Evolutionary conservation across 2,113 vertebrate species (phyloP), one percentile per base, ranked within the genome.

Genomic region (Salvelinus namaycush): DNA sequence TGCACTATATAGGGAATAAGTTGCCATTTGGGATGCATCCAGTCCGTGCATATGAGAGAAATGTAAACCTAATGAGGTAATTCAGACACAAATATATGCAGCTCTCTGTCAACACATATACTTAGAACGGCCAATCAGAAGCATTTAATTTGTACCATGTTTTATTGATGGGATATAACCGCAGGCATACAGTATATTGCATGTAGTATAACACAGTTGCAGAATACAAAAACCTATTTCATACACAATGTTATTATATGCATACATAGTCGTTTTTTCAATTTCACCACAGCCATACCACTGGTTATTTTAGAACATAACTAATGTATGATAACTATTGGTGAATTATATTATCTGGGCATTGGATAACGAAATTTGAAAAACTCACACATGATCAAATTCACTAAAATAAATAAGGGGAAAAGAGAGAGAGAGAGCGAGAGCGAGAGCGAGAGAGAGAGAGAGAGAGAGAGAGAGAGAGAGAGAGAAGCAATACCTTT

Each of bases 321-420:
- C 18, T 8, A 24, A 16, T 62, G n/a, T 8, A 62, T 64, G 24
- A 64, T 18, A 3, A 67, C 64, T 67, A 67, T 1, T 27, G 26
- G 39, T 77, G 62, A 77, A 73, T 73, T 68, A 49, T 64, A 65
- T 73, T 73, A 73, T 73, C 54, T 39, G 29, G n/a, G 51, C 24
- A 67, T 48, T 34, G 65, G 29, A 39, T 29, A 34, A 27, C 20
- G 31, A 27, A 65, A 13, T 39, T 8, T n/a, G 65, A 26, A 22
- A 69, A 78, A 68, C 34, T 78, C 65, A 48, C 31, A 16, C 64
- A 60, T 60, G 65, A 68, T 22, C 60, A 34, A 73, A 78, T 27
- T 67, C 34, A 57, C 64, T 68, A n/a, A 62, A 62, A n/a, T 27
- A 27, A 26, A 66, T 14, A 8, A 27, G 62, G 24, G 8, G 1